Conservation (phyloP, 92 coral and sea anemone species). For the Galaxea fascicularis region DNA sequence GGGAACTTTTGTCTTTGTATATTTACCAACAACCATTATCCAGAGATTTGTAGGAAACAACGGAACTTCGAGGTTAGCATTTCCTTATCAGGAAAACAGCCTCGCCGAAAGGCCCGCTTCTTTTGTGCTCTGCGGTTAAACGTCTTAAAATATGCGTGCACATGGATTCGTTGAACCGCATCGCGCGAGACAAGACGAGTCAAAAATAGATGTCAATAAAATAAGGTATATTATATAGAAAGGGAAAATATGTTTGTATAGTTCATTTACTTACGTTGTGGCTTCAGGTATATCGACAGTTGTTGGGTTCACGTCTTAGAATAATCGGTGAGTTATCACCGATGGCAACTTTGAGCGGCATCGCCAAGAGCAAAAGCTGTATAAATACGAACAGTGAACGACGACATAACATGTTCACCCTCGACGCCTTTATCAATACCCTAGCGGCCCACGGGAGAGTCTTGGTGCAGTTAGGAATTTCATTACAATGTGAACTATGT, state of each 20-base stretch:
- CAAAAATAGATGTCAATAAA: slow-evolving; percentile 39
- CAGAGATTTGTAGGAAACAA: slow-evolving; percentile 36
- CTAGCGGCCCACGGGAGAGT: too few species aligned
- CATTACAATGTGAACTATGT: too few species aligned
- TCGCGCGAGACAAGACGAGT: slow-evolving; percentile 7
- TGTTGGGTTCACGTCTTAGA: slow-evolving; percentile 14
- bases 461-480: too few species aligned
- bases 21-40: slow-evolving; percentile 34
- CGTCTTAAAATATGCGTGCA: not conserved
- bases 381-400: not conserved
- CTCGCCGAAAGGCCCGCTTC: slow-evolving; percentile 17
- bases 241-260: slow-evolving; percentile 60
- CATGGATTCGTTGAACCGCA: slow-evolving; percentile 2
- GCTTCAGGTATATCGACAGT: slow-evolving; percentile 27
- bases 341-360: not conserved
- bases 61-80: slow-evolving; percentile 20
- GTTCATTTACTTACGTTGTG: slow-evolving; percentile 31
- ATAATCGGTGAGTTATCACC: not conserved
- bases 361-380: not conserved
- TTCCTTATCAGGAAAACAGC: slow-evolving; percentile 18
- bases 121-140: slow-evolving; percentile 40
- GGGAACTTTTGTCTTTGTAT: slow-evolving; percentile 45
- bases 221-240: slow-evolving; percentile 56
- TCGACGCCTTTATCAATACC: not conserved
- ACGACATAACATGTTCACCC: not conserved